Conservation (phyloP, 2,113 vertebrate species). For the Sinocyclocheilus maitianheensis region DNA sequence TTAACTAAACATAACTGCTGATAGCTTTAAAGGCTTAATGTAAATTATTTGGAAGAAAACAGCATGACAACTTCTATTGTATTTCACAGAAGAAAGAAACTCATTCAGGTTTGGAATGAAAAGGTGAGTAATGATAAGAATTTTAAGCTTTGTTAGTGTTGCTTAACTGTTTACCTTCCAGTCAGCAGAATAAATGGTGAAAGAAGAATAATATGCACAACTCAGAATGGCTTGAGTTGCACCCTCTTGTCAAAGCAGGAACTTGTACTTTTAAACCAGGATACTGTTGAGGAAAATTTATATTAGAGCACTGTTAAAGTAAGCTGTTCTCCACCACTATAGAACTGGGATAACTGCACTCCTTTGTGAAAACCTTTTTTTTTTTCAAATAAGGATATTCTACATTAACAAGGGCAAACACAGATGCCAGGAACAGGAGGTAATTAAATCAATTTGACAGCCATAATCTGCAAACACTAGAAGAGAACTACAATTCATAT, state of each 20-base stretch:
- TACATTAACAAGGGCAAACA: neutral
- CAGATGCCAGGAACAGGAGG: neutral
- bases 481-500: neutral
- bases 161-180: neutral
- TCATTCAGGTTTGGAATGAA: no score
- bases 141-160: no score
- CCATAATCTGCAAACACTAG: neutral
- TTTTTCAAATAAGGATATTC: slow-evolving; percentile 6
- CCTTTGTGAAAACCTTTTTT: neutral
- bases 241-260: slow-evolving; percentile 6
- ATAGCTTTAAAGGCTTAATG: no score
- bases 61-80: no score
- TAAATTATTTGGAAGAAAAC: no score
- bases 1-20: no score
- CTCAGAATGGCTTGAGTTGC: neutral
- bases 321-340: neutral
- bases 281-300: neutral
- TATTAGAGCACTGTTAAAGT: neutral
- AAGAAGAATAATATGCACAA: neutral
- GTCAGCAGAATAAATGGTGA: neutral
- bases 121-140: no score
- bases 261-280: neutral
- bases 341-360: neutral
- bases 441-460: neutral
- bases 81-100: no score